These are phyloP conservation scores for Homalodisca vitripennis DNA, from an alignment of 1,140 invertebrate genomes.

Conservation along the genomic window DNA sequence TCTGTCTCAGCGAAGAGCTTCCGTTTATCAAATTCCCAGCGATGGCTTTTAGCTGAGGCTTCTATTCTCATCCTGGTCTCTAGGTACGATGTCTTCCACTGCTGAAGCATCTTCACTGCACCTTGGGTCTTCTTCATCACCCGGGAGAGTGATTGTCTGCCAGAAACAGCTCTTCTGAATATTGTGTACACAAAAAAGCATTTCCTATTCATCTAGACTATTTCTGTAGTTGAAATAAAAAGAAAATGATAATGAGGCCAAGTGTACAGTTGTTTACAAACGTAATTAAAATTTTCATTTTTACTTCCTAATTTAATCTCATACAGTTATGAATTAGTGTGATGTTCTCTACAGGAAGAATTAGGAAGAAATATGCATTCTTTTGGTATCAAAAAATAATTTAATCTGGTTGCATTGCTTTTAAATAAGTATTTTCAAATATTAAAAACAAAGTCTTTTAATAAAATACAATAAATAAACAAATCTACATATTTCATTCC, in stretches of 20 bases:
- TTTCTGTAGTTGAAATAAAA: background rate
- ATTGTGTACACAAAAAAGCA: too few species aligned
- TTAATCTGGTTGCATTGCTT: too few species aligned
- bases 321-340: too few species aligned
- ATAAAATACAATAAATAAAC: too few species aligned
- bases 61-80: conserved; percentile 78
- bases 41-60: conserved; percentile 70
- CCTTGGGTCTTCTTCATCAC: conserved; percentile 45
- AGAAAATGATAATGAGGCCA: background rate
- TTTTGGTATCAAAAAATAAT: too few species aligned
- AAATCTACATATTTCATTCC: too few species aligned
- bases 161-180: conserved; percentile 24
- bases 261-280: background rate
- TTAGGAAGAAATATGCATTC: too few species aligned
- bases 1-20: conserved; percentile 79
- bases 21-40: conserved; percentile 89
- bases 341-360: too few species aligned
- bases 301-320: too few species aligned
- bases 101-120: conserved; percentile 66
- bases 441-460: too few species aligned
- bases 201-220: too few species aligned
- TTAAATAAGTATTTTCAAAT: too few species aligned
- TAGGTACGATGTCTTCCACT: conserved; percentile 74
- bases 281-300: background rate
- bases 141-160: conserved; percentile 51